Evolutionary conservation across 1,140 invertebrate genomes (phyloP), one percentile per base, ranked within the genome.

Genomic region (Nebria ingens): DNA sequence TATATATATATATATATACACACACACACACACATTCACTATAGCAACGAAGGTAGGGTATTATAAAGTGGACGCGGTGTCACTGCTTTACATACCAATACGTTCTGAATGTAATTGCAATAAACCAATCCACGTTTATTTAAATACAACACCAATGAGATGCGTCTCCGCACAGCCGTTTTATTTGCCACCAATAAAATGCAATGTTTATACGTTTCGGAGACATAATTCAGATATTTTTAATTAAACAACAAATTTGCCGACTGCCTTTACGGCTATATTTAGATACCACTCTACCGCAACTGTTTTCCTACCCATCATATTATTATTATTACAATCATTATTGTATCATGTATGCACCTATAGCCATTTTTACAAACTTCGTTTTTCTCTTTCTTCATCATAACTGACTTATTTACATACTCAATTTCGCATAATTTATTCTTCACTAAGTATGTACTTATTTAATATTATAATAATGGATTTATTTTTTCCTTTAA

Each of bases 151-250:
- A 11, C 40, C 40, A 45, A 45, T 45, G 40, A 45, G 40, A 45
- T 45, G 40, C 40, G 40, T 17, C 3, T 11, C 13, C 4, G 4
- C 25, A 6, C 25, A 29, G 25, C 15, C 17, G 9, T 45, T 45
- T 34, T 45, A 45, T 45, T 45, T 45, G 6, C 15, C 40, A 45
- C 40, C 40, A 45, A 45, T 45, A 45, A 45, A 45, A 45, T 17
- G 40, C 40, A 45, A 45, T 45, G 40, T 45, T 45, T 45, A 45
- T 45, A 45, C 40, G 40, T 45, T 45, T 45, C 40, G 40, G 40
- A 45, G 40, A 45, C 40, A 45, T 45, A 45, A 45, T 45, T 45
- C 40, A 45, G 40, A 45, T 12, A 45, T 45, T 45, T 45, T 45
- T 45, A 45, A 45, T 45, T 45, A 45, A 45, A 45, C 40, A 45